These are phyloP conservation scores for Melanotaenia boesemani DNA, from an alignment of 2,797 vertebrate species.

Conservation along the genomic window DNA sequence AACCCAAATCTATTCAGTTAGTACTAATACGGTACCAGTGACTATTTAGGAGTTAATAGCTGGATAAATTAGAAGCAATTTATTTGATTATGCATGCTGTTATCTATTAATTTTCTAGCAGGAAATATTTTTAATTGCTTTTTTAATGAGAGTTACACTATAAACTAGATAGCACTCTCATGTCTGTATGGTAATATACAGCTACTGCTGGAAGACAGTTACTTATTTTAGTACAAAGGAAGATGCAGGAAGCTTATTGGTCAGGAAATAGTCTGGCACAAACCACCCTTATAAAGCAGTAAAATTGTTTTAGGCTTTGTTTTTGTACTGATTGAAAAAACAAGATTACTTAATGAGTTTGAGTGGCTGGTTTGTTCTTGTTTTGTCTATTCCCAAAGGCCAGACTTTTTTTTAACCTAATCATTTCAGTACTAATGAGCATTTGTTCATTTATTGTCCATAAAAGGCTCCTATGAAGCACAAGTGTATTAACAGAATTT, in stretches of 20 bases:
- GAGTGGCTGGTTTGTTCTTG: not conserved
- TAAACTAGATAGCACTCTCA: slow-evolving; percentile 20
- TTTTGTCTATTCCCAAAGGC: slow-evolving; percentile 8
- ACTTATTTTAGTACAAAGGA: slow-evolving; percentile 25
- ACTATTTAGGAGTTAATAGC: not conserved
- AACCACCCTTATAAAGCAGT: slow-evolving; percentile 7
- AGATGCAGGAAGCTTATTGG: not conserved
- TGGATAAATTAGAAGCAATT: slow-evolving; percentile 21
- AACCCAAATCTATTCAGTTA: slow-evolving; percentile 3
- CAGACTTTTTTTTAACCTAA: not conserved
- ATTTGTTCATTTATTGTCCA: not conserved
- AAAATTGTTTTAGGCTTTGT: slow-evolving; percentile 3
- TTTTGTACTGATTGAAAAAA: slow-evolving; percentile 21
- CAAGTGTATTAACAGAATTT: not conserved
- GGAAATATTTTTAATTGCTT: slow-evolving; percentile 25
- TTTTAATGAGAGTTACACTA: slow-evolving; percentile 21
- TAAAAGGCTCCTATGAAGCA: not conserved
- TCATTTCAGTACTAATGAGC: slow-evolving; percentile 18
- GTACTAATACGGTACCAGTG: not conserved
- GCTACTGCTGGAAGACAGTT: slow-evolving; percentile 7
- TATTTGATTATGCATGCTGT: slow-evolving; percentile 26
- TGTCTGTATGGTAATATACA: slow-evolving; percentile 16
- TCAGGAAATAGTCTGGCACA: not conserved
- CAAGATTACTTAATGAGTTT: slow-evolving; percentile 4
- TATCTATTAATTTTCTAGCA: slow-evolving; percentile 4